A percentile compares a stretch with the other conserved stretches of the same genome.
These are phyloP conservation scores for Oriolus oriolus DNA, from an alignment of 2,113 vertebrate species.

Conservation along the genomic window DNA sequence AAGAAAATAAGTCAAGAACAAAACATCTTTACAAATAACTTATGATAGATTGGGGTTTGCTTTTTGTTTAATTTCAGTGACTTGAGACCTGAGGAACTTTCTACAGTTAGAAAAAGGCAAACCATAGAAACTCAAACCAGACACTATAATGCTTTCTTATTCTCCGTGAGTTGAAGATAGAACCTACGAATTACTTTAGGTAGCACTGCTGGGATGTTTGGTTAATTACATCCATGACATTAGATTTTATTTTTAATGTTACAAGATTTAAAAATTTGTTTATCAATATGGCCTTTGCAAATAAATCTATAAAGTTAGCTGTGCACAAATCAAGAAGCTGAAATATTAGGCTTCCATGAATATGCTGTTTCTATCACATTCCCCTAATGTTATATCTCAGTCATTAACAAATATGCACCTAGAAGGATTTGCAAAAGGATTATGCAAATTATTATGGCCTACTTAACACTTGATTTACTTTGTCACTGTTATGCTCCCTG, in stretches of 20 bases:
- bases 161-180: background rate
- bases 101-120: background rate
- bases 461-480: slow-evolving; percentile 45
- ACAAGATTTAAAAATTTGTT: background rate
- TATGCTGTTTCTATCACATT: background rate
- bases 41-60: background rate
- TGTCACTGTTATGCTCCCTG: background rate
- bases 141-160: background rate
- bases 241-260: background rate
- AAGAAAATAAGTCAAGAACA: background rate
- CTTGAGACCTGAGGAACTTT: background rate
- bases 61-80: background rate
- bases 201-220: background rate
- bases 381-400: background rate
- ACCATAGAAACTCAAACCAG: background rate
- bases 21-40: background rate
- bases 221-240: background rate
- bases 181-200: background rate
- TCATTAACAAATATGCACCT: slow-evolving; percentile 16
- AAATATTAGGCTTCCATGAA: background rate
- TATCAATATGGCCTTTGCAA: background rate
- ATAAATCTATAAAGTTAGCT: background rate
- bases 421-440: slow-evolving; percentile 41
- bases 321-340: background rate
- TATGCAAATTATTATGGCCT: slow-evolving; percentile 39